These are phyloP conservation scores for Scolopax rusticola DNA, from an alignment of 2,797 vertebrate species.

Conservation along the genomic window DNA sequence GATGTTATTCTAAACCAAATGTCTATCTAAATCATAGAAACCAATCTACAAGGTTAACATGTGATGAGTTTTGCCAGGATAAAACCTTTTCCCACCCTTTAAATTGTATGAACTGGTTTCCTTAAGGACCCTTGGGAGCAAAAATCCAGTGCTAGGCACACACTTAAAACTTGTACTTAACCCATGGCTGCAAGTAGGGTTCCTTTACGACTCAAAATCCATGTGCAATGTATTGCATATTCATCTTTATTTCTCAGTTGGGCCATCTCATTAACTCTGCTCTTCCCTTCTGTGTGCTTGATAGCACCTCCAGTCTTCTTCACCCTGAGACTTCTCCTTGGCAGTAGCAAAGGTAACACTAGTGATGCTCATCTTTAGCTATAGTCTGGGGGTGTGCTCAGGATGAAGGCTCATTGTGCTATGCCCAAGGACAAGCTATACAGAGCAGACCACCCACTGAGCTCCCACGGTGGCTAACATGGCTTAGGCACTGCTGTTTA, in stretches of 20 bases:
- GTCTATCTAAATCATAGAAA: slow-evolving; percentile 16
- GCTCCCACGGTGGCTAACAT: accelerated
- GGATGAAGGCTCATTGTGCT: accelerated
- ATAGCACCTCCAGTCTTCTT: neutral
- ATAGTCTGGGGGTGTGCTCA: neutral
- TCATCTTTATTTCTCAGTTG: neutral
- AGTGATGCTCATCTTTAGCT: neutral
- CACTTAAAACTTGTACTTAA: neutral
- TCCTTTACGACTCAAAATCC: neutral
- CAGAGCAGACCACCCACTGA: accelerated
- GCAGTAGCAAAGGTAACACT: neutral
- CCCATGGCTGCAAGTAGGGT: neutral
- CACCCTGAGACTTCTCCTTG: neutral
- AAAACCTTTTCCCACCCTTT: neutral
- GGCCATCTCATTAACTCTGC: neutral
- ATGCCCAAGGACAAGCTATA: neutral
- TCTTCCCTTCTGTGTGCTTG: neutral
- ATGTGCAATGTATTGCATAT: neutral
- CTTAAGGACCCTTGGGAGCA: slow-evolving; percentile 27
- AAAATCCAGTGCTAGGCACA: slow-evolving; percentile 3
- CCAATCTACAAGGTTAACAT: neutral
- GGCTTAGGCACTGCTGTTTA: neutral
- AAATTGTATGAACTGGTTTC: slow-evolving; percentile 12
- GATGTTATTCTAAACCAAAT: neutral
- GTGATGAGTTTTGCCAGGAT: slow-evolving; percentile 11